Conservation (phyloP, 2,888 invertebrate genomes). For the Drosophila trichaetosa region DNA sequence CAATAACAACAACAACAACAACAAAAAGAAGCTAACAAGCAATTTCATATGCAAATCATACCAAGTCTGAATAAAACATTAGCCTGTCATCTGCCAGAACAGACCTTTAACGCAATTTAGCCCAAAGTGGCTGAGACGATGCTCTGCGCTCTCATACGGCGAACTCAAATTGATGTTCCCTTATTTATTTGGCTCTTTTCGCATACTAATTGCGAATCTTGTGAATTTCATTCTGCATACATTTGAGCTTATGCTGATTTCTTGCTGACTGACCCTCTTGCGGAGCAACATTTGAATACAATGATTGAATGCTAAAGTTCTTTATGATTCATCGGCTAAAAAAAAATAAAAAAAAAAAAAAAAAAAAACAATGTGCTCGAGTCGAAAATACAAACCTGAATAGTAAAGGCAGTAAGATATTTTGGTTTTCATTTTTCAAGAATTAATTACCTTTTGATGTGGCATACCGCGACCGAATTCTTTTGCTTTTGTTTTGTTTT, state of each 20-base stretch:
- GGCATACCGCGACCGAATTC: constrained; percentile 33
- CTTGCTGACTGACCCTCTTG: constrained; percentile 34
- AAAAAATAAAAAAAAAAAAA: neutral
- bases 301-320: constrained; percentile 50
- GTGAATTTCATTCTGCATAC: constrained; percentile 12
- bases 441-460: constrained; percentile 46
- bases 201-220: constrained; percentile 57
- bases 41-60: constrained; percentile 75
- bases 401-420: neutral
- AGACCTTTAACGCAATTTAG: constrained; percentile 48
- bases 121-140: constrained; percentile 28
- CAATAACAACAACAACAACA: neutral
- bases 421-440: constrained; percentile 11
- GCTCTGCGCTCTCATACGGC: constrained; percentile 41
- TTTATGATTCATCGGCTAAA: constrained; percentile 56
- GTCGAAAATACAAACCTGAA: constrained; percentile 32
- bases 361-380: constrained; percentile 24
- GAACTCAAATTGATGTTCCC: constrained; percentile 33
- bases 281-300: constrained; percentile 48
- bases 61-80: constrained; percentile 67
- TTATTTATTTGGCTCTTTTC: constrained; percentile 40
- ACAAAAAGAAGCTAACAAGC: constrained; percentile 59
- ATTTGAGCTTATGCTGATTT: constrained; percentile 38
- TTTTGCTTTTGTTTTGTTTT: constrained; percentile 1
- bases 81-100: constrained; percentile 47